Base-by-base conservation (phyloP, 2,797 vertebrate species). In the Rousettus madagascariensis region DNA sequence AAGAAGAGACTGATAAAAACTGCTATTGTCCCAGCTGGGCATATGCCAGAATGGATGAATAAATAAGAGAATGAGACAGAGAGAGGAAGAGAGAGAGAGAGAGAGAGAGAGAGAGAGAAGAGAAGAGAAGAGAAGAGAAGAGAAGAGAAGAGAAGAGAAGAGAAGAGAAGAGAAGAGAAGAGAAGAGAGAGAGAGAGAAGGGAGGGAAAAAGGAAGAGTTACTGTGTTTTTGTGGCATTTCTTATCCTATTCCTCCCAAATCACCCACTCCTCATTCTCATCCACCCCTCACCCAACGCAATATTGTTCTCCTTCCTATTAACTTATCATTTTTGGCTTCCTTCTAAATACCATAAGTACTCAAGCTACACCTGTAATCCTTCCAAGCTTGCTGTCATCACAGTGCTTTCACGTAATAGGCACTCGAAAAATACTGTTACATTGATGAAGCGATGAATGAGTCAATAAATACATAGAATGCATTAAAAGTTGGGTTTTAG, bases 1-100 rank as follows among this genome's bases (percentile, higher is more conserved):
- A 33, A 57, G 16, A 86, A 86, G 69, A 82, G 2, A 72, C 41
- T 33, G 19, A 11, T 20, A n/a, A 36, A 82, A 61, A 93, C 10
- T 65, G 12, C 20, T 71, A 30, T 68, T n/a, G 1, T 78, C 53
- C 41, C 49, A 79, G 9, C 1, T 49, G 41, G 43, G 66, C 19
- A 16, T 38, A 80, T 17, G 20, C 49, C 41, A 53, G 11, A 68
- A 33, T 26, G 53, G 51, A 22, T 33, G 17, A 13, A 19, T 17
- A 8, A 30, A 46, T 6, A 15, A 36, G 20, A 28, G 26, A 55
- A 41, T 0, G 3, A 22, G 9, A 2, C 9, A 38, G 6, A 13
- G 11, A 33, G 38, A 2, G 5, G 6, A 5, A 3, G 10, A 33
- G 2, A 33, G 38, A 2, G 5, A 8, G 6, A 4, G 10, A 33